A percentile compares a stretch with the other conserved stretches of the same genome.
Conservation (phyloP, 2,797 vertebrate species). For the Smutsia temminckii region DNA sequence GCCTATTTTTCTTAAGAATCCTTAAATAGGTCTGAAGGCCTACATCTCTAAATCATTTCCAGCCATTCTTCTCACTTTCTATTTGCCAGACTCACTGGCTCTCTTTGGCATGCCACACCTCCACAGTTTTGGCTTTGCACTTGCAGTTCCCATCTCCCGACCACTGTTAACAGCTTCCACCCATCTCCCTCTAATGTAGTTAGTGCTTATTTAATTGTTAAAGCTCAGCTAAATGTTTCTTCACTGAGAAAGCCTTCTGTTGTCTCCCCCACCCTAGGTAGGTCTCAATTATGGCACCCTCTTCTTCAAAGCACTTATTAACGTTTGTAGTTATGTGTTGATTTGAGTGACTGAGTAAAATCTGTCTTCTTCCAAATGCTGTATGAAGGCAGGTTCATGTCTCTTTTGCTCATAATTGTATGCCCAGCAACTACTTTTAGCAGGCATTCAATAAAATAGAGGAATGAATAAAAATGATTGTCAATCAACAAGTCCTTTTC, state of each 20-base stretch:
- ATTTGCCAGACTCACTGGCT: background rate
- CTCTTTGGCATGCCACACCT: background rate
- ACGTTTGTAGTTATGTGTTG: constrained; percentile 9
- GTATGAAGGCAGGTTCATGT: background rate
- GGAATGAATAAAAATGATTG: constrained; percentile 39
- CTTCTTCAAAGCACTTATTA: constrained; percentile 17
- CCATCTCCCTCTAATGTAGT: background rate
- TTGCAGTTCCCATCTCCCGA: background rate
- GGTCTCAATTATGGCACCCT: background rate
- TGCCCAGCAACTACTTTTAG: background rate
- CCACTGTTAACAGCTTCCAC: background rate
- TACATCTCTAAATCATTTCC: background rate
- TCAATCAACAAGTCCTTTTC: constrained; percentile 24
- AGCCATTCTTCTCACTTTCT: background rate
- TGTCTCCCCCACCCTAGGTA: background rate
- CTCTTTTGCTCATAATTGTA: background rate
- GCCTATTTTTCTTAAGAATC: constrained; percentile 5
- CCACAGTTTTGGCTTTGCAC: background rate
- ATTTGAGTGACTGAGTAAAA: background rate
- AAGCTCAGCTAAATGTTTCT: background rate
- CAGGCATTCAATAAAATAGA: constrained; percentile 1
- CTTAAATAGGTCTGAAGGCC: background rate
- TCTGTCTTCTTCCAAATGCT: background rate
- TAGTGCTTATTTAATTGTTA: background rate
- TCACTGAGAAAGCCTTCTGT: background rate